Evolutionary conservation across 2,113 vertebrate genomes (phyloP).

Genomic region (Phainopepla nitens): DNA sequence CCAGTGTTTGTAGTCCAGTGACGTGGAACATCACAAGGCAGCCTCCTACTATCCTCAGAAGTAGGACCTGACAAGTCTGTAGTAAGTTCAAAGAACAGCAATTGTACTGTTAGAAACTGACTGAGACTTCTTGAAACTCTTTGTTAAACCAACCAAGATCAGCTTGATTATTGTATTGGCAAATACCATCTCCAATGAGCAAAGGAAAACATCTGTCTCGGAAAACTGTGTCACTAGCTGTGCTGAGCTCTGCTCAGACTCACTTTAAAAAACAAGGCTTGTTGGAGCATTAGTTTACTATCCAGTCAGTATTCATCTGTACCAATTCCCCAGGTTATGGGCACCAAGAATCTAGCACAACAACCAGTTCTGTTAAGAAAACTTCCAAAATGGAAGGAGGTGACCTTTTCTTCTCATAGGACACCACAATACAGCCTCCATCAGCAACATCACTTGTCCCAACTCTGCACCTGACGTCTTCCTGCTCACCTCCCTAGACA

Average conservation of each 20-base stretch:
- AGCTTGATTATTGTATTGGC: background rate
- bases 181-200: background rate
- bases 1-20: background rate
- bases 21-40: rapidly evolving
- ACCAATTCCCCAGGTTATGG: background rate
- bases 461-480: background rate
- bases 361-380: background rate
- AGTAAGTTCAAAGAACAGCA: background rate
- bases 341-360: background rate
- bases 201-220: background rate
- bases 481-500: background rate
- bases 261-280: background rate
- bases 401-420: background rate
- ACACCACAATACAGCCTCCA: background rate
- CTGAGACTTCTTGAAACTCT: background rate
- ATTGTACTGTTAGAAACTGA: background rate
- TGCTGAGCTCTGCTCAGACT: background rate
- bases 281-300: background rate
- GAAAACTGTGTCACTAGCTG: background rate
- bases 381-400: background rate
- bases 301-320: too few species aligned
- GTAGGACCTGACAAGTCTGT: background rate
- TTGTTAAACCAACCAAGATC: background rate
- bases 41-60: background rate
- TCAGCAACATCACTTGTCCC: background rate